Evolutionary conservation across 2,888 invertebrate species (phyloP).

Genomic region (Serripes groenlandicus): DNA sequence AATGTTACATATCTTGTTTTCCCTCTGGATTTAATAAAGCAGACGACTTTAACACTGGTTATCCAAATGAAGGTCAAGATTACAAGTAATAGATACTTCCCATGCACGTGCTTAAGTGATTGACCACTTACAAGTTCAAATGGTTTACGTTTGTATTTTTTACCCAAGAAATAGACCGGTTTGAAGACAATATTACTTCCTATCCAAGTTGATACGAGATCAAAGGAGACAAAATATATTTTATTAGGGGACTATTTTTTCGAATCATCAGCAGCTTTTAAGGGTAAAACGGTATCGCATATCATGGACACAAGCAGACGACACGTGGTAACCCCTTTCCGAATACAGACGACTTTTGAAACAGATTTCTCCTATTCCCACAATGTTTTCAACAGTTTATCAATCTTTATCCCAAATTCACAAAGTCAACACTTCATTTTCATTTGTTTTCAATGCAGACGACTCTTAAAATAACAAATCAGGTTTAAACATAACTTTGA

Average conservation of each 20-base stretch:
- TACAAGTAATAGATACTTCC: too few species aligned
- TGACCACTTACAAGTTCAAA: too few species aligned
- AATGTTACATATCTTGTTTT: too few species aligned
- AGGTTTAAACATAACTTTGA: too few species aligned
- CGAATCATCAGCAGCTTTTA: conserved; percentile 1
- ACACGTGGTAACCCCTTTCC: not conserved
- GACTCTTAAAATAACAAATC: not conserved
- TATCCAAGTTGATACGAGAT: conserved; percentile 1
- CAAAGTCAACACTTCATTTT: not conserved
- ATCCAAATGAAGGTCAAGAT: too few species aligned
- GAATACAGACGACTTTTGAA: not conserved
- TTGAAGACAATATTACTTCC: too few species aligned
- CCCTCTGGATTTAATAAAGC: too few species aligned
- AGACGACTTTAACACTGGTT: too few species aligned
- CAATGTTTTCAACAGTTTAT: not conserved
- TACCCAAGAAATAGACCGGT: too few species aligned
- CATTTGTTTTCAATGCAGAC: not conserved
- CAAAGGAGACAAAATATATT: conserved; percentile 13
- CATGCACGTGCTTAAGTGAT: too few species aligned
- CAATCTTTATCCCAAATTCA: not conserved
- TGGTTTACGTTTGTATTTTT: too few species aligned
- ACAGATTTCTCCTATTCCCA: not conserved
- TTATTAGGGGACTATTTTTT: conserved; percentile 5
- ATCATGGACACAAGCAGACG: conserved; percentile 11
- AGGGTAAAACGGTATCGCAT: conserved; percentile 7